Evolutionary conservation across 2,888 invertebrate species (phyloP).

Genomic region (Zeuzera pyrina): DNA sequence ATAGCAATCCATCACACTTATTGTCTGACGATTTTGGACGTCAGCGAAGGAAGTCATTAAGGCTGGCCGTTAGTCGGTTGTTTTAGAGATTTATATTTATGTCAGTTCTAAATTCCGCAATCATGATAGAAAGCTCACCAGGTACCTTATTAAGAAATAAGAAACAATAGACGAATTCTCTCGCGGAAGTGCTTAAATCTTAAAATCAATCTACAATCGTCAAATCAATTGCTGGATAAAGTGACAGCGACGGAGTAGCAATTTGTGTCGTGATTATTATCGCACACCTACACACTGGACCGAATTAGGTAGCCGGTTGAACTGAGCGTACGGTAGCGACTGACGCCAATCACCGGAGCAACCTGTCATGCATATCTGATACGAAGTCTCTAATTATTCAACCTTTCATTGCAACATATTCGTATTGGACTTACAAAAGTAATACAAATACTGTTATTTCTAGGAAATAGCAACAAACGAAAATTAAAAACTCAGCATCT

Average conservation of each 20-base stretch:
- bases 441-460: too few relatives aligned
- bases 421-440: too few relatives aligned
- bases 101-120: conserved; percentile 36
- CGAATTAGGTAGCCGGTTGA: conserved; percentile 29
- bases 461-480: too few relatives aligned
- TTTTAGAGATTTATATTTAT: conserved; percentile 45
- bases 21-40: conserved; percentile 64
- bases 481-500: too few relatives aligned
- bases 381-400: conserved; percentile 35
- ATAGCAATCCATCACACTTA: conserved; percentile 64
- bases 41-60: conserved; percentile 66
- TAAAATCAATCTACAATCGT: conserved; percentile 31
- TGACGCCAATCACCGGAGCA: conserved; percentile 28
- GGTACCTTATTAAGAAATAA: conserved; percentile 15
- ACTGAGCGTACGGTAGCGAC: conserved; percentile 36
- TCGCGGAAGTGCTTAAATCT: conserved; percentile 29
- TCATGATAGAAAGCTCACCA: conserved; percentile 28
- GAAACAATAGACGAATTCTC: conserved; percentile 27
- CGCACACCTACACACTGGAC: conserved; percentile 34
- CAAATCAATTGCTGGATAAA: conserved; percentile 23
- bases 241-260: conserved; percentile 42
- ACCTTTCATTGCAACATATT: conserved; percentile 34
- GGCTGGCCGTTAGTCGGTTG: conserved; percentile 40
- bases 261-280: conserved; percentile 49
- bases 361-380: conserved; percentile 17